Evolutionary conservation across 1,140 invertebrate genomes (phyloP).

Genomic region (Solenopsis fugax): DNA sequence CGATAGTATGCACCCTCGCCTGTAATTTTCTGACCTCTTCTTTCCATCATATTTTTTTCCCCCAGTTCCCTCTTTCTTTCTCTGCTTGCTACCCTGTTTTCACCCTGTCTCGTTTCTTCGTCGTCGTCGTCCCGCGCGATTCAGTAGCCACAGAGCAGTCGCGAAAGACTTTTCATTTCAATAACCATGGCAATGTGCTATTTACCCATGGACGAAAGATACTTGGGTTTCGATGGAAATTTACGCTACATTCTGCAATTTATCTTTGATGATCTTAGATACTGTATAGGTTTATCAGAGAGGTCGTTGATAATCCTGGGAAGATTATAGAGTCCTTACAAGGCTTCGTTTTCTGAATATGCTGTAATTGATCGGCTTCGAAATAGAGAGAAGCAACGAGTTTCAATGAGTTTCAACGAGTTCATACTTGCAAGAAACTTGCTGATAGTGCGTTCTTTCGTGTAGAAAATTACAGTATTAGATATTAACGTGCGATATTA

Average conservation of each 20-base stretch:
- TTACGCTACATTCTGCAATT: conserved; percentile 71
- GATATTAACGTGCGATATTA: not conserved
- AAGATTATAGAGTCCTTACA: conserved; percentile 44
- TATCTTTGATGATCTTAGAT: conserved; percentile 45
- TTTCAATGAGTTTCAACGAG: not conserved
- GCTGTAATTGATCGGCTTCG: conserved; percentile 35
- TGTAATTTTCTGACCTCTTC: conserved; percentile 80
- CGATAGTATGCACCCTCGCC: conserved; percentile 76
- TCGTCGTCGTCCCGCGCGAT: conserved; percentile 53
- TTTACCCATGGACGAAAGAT: conserved; percentile 69
- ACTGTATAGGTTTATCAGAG: conserved; percentile 9
- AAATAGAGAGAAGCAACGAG: not conserved
- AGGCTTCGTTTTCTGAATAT: conserved; percentile 51
- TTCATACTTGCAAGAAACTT: not conserved
- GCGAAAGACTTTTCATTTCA: conserved; percentile 77
- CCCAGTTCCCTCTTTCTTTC: not conserved
- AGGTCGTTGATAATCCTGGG: not conserved
- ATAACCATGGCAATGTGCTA: conserved; percentile 77
- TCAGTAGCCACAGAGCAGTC: conserved; percentile 36
- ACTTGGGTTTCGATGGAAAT: conserved; percentile 74
- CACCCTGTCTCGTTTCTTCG: not conserved
- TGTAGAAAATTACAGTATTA: not conserved
- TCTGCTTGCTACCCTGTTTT: not conserved
- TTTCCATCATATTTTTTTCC: conserved; percentile 33
- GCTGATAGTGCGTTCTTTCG: not conserved